Evolutionary conservation across 2,888 invertebrate genomes (phyloP).

Genomic region (Drosophila picticornis): DNA sequence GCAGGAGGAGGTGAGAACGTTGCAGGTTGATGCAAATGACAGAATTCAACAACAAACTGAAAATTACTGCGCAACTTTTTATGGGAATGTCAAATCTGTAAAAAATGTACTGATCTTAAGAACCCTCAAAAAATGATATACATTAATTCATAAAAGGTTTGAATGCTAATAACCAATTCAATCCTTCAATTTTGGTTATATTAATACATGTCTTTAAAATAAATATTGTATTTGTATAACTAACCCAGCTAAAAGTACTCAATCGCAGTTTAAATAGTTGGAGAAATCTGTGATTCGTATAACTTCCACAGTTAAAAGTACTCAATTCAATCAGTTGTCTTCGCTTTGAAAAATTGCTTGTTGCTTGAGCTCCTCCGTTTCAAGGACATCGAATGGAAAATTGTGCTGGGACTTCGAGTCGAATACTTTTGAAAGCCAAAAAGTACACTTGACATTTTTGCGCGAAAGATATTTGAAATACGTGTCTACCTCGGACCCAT

Average conservation of each 20-base stretch:
- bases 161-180: too few relatives aligned
- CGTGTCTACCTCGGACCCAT: conserved; percentile 41
- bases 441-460: conserved; percentile 74
- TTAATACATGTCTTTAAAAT: background rate
- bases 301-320: background rate
- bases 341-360: conserved; percentile 27
- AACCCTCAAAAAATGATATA: background rate
- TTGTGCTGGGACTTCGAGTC: conserved; percentile 14
- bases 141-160: background rate
- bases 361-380: conserved; percentile 23
- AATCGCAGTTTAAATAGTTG: background rate
- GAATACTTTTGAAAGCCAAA: conserved; percentile 64
- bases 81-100: background rate
- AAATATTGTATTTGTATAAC: background rate
- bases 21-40: conserved; percentile 36
- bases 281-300: background rate
- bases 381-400: conserved; percentile 33
- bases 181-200: too few relatives aligned
- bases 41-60: conserved; percentile 15
- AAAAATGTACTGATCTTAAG: background rate
- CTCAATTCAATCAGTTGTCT: background rate
- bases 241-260: background rate
- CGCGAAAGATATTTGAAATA: conserved; percentile 68
- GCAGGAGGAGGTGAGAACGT: background rate
- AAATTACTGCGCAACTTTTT: background rate